phyloP scores from a whole-genome alignment of 2,888 invertebrate genomes.

The Theodoxus fluviatilis region DNA sequence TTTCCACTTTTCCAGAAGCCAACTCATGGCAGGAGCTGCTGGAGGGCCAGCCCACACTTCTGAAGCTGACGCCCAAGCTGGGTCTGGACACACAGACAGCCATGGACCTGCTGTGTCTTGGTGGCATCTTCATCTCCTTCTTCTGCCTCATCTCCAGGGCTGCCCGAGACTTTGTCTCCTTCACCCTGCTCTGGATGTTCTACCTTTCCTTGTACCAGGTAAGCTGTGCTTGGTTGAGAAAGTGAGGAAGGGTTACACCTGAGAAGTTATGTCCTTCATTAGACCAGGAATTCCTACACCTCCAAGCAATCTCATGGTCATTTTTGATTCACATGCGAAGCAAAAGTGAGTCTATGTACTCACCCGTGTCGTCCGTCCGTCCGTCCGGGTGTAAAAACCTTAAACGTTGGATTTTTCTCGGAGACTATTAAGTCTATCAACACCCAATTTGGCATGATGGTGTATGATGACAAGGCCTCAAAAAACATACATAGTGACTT shows the following conservation, averaged over 20 bases:
- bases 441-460: too few species aligned
- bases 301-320: too few species aligned
- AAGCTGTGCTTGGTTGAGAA: conserved; percentile 7
- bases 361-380: too few species aligned
- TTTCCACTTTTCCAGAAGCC: too few species aligned
- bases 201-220: conserved; percentile 79
- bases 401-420: neutral
- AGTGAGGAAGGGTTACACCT: neutral
- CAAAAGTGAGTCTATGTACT: too few species aligned
- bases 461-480: too few species aligned
- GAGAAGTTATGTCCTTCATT: neutral
- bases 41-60: conserved; percentile 71
- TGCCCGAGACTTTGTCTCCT: conserved; percentile 69
- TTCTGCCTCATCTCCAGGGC: conserved; percentile 69
- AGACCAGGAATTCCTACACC: neutral
- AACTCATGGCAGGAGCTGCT: conserved; percentile 50
- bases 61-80: conserved; percentile 75
- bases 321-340: too few species aligned
- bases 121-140: conserved; percentile 75
- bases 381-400: too few species aligned
- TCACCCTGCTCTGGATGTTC: conserved; percentile 74
- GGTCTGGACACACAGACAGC: conserved; percentile 75
- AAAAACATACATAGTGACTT: too few species aligned
- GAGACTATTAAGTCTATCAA: too few species aligned
- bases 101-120: conserved; percentile 74